These are phyloP conservation scores for Sitobion miscanthi DNA, from an alignment of 1,140 invertebrate species.

Conservation along the genomic window DNA sequence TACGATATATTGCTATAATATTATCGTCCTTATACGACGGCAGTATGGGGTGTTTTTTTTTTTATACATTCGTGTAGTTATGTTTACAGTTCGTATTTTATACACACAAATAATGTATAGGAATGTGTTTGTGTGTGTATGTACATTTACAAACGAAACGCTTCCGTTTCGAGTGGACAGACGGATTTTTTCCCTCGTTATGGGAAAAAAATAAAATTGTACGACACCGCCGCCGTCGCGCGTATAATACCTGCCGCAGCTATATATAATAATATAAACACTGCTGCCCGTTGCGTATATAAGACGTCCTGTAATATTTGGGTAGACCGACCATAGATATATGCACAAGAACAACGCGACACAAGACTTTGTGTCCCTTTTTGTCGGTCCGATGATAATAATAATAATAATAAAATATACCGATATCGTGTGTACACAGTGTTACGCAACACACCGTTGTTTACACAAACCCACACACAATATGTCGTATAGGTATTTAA, in stretches of 20 bases:
- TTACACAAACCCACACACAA: slow-evolving; percentile 1
- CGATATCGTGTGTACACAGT: not conserved
- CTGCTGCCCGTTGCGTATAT: too few species aligned
- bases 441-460: slow-evolving; percentile 40
- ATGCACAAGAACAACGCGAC: not conserved
- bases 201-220: not conserved
- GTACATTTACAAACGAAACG: not conserved
- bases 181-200: not conserved
- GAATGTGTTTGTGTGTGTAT: not conserved
- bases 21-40: not conserved
- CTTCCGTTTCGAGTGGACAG: slow-evolving; percentile 48
- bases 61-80: not conserved
- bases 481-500: not conserved
- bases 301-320: not conserved
- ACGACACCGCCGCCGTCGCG: not conserved
- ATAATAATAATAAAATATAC: not conserved
- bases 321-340: not conserved
- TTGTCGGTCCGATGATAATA: not conserved
- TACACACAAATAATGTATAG: not conserved
- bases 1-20: not conserved
- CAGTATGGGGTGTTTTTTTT: not conserved
- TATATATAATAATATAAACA: not conserved
- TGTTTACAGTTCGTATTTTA: slow-evolving; percentile 28
- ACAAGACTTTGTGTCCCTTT: slow-evolving; percentile 3
- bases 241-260: not conserved